Conservation (phyloP, 2,113 vertebrate species). For the Pycnonotus jocosus region DNA sequence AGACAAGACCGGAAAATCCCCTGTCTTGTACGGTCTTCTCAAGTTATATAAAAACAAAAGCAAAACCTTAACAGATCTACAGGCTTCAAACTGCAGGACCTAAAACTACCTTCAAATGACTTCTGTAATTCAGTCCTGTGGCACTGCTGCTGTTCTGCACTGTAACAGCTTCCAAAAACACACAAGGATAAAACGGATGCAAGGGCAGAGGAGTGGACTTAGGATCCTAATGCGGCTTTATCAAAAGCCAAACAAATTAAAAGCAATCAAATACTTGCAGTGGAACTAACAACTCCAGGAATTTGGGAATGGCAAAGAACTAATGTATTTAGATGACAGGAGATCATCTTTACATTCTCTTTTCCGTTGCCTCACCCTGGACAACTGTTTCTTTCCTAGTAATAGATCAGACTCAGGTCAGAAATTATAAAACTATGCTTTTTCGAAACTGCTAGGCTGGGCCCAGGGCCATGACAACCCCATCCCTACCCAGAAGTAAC, state of each 20-base stretch:
- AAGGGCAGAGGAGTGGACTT: neutral
- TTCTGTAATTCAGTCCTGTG: conserved; percentile 28
- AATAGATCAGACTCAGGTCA: neutral
- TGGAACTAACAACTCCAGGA: neutral
- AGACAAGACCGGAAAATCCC: neutral
- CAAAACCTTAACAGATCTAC: conserved; percentile 13
- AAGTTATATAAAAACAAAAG: conserved; percentile 1
- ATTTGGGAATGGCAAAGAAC: neutral
- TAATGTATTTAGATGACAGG: neutral
- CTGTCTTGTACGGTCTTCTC: neutral
- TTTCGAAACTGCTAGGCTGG: neutral
- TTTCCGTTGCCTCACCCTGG: neutral
- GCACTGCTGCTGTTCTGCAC: neutral
- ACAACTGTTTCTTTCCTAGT: neutral
- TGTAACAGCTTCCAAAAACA: neutral
- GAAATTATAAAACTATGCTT: neutral
- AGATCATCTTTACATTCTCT: neutral
- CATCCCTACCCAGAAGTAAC: neutral
- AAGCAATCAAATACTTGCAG: neutral
- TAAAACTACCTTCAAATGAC: neutral
- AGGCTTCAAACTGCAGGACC: conserved; percentile 31
- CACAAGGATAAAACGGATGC: neutral
- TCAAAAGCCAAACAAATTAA: conserved; percentile 24
- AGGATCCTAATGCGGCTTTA: conserved; percentile 3
- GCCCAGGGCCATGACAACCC: neutral